A percentile compares a stretch with the other conserved stretches of the same genome.
These are phyloP conservation scores for Cirrhinus molitorella DNA, from an alignment of 2,797 vertebrate species.

Conservation along the genomic window DNA sequence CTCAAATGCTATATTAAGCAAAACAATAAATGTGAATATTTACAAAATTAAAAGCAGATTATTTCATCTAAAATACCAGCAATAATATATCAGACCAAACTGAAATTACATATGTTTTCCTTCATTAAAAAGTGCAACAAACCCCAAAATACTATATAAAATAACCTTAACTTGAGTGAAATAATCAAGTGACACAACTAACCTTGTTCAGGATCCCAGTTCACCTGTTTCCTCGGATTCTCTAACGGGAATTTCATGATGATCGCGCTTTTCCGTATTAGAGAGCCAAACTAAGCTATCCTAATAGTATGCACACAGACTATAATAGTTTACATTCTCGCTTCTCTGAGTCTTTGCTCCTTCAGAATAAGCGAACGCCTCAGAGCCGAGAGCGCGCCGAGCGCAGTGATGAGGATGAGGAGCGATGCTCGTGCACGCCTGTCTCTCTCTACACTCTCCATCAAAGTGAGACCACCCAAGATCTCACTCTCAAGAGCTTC, in stretches of 20 bases:
- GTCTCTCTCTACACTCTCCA: neutral
- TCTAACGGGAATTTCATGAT: conserved; percentile 99
- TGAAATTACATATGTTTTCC: neutral
- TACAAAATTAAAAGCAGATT: neutral
- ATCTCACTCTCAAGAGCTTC: neutral
- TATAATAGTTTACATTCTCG: conserved; percentile 67
- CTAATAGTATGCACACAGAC: conserved; percentile 4
- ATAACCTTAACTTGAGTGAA: neutral
- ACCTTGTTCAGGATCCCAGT: conserved; percentile 96
- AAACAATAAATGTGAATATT: neutral
- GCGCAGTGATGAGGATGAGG: neutral
- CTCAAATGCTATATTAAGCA: neutral
- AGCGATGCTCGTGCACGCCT: conserved; percentile 50
- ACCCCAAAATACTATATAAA: conserved; percentile 39
- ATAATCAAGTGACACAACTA: conserved; percentile 71
- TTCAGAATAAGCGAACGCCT: neutral
- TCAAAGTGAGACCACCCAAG: neutral
- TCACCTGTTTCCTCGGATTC: conserved; percentile 96
- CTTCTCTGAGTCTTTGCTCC: conserved; percentile 46
- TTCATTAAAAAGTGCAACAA: neutral
- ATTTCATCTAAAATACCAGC: neutral
- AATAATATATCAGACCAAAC: neutral
- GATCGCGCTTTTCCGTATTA: conserved; percentile 70
- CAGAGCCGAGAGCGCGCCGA: conserved; percentile 13
- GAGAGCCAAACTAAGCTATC: neutral